phyloP scores from a whole-genome alignment of 2,888 invertebrate species.

The Sphaerophoria taeniata region DNA sequence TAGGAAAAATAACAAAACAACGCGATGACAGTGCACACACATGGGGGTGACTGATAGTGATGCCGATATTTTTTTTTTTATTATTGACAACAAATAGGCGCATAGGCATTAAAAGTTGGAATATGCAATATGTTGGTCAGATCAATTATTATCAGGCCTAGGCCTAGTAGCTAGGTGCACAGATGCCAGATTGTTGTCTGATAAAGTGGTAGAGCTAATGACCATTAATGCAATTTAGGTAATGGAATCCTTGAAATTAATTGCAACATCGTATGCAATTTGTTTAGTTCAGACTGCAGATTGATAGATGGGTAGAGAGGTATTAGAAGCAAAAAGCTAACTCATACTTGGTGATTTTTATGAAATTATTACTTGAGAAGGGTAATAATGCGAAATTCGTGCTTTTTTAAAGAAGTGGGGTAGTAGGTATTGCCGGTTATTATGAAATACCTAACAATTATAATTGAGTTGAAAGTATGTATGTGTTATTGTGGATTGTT shows the following conservation, averaged over 20 bases:
- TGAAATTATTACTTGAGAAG: not conserved
- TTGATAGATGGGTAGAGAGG: not conserved
- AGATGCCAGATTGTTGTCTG: not conserved
- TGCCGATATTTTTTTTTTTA: not conserved
- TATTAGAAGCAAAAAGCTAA: not conserved
- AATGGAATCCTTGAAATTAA: constrained; percentile 53
- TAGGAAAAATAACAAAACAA: not conserved
- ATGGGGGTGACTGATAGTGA: constrained; percentile 13
- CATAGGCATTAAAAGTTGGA: too few relatives aligned
- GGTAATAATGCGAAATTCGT: constrained; percentile 5
- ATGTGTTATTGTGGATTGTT: not conserved
- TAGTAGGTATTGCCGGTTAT: constrained; percentile 13
- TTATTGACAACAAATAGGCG: not conserved
- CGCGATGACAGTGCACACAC: not conserved
- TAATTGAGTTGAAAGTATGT: not conserved
- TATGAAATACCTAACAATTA: constrained; percentile 9
- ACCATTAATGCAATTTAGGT: constrained; percentile 49
- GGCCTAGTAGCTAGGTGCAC: not conserved
- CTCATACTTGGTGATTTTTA: not conserved
- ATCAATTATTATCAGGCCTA: constrained; percentile 16
- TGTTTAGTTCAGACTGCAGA: too few relatives aligned
- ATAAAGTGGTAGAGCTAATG: constrained; percentile 28
- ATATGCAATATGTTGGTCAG: constrained; percentile 6
- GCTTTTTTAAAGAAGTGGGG: not conserved
- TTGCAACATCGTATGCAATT: constrained; percentile 33